phyloP scores from a whole-genome alignment of 2,797 vertebrate species.

The Furcifer pardalis region DNA sequence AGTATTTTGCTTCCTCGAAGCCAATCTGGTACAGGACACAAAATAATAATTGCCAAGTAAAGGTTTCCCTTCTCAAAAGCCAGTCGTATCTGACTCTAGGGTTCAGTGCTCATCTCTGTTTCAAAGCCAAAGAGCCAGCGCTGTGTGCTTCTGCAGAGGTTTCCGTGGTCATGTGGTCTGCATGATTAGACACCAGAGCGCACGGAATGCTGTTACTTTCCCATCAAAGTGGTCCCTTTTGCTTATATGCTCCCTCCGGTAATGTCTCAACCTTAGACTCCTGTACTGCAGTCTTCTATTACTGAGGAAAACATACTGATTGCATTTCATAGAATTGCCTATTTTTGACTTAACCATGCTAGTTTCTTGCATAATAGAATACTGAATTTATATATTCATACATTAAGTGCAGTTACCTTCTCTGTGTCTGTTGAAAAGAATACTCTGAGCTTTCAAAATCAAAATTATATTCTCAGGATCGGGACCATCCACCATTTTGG shows the following conservation, averaged over 20 bases:
- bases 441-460: constrained; percentile 97
- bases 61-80: too few relatives aligned
- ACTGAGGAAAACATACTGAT: background rate
- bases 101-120: too few relatives aligned
- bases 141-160: too few relatives aligned
- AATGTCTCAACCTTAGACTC: background rate
- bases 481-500: constrained; percentile 90
- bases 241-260: background rate
- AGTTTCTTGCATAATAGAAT: background rate
- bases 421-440: constrained; percentile 96
- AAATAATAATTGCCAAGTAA: background rate
- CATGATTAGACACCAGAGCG: too few relatives aligned
- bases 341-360: background rate
- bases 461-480: constrained; percentile 99
- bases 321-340: background rate
- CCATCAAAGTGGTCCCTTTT: too few relatives aligned
- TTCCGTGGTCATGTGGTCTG: too few relatives aligned
- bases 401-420: constrained; percentile 79
- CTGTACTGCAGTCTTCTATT: background rate
- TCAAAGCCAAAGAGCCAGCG: too few relatives aligned
- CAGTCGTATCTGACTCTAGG: too few relatives aligned
- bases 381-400: background rate
- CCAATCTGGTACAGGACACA: background rate
- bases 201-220: too few relatives aligned
- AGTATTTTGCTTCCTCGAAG: background rate